Conservation (phyloP, 2,797 vertebrate genomes). For the Catostomus latipinnis region DNA sequence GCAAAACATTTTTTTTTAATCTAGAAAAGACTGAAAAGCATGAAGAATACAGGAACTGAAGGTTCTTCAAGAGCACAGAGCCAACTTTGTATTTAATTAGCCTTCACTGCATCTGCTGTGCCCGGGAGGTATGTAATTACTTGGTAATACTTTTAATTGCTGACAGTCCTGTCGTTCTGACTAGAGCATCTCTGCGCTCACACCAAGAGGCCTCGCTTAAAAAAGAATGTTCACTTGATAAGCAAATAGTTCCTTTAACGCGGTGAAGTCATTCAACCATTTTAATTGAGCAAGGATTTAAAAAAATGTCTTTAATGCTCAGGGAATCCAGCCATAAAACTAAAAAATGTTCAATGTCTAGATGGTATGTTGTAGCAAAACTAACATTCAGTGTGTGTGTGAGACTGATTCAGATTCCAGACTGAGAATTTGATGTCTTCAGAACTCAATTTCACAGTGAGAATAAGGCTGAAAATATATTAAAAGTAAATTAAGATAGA, state of each 20-base stretch:
- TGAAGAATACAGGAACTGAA: background rate
- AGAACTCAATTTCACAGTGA: conserved; percentile 14
- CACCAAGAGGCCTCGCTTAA: conserved; percentile 44
- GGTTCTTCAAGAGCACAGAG: conserved; percentile 11
- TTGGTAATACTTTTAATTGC: conserved; percentile 52
- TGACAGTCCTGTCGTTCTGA: conserved; percentile 53
- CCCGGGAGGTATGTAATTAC: conserved; percentile 32
- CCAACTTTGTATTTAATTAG: conserved; percentile 27
- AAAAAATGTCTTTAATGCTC: background rate
- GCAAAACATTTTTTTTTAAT: too few relatives aligned
- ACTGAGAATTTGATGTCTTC: conserved; percentile 20
- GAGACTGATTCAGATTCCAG: background rate
- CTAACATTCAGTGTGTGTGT: background rate
- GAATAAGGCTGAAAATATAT: background rate
- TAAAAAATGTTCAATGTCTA: conserved; percentile 7
- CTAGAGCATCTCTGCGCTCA: conserved; percentile 38
- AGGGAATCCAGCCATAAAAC: background rate
- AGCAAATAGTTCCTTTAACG: conserved; percentile 30
- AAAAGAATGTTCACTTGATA: conserved; percentile 38
- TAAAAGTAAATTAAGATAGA: background rate
- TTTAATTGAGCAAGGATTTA: background rate
- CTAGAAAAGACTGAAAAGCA: background rate
- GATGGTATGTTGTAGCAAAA: conserved; percentile 12
- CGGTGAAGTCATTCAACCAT: conserved; percentile 16
- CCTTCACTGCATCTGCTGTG: conserved; percentile 4